Conservation (phyloP, 2,888 invertebrate genomes). For the Lucinisca nassula region DNA sequence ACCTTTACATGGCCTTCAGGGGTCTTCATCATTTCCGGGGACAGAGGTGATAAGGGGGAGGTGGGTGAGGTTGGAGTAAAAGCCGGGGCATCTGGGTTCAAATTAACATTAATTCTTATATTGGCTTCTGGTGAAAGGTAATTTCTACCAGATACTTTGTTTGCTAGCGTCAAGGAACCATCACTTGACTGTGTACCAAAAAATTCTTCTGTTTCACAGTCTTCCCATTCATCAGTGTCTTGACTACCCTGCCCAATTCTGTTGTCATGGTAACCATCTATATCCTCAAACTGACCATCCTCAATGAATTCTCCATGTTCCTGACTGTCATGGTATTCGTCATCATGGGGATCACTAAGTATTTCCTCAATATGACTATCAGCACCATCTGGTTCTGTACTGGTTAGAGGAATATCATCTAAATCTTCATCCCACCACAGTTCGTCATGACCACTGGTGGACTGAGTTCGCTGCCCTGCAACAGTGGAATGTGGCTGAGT, state of each 20-base stretch:
- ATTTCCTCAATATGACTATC: conserved; percentile 69
- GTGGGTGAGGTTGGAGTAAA: conserved; percentile 31
- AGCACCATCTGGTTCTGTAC: conserved; percentile 69
- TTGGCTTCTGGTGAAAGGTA: conserved; percentile 66
- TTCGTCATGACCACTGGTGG: conserved; percentile 68
- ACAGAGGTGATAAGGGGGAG: conserved; percentile 72
- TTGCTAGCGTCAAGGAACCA: conserved; percentile 24
- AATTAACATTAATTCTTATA: conserved; percentile 64
- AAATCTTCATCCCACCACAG: conserved; percentile 77
- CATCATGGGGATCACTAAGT: conserved; percentile 62
- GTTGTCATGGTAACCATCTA: conserved; percentile 45
- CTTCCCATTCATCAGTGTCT: conserved; percentile 81
- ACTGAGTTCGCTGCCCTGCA: conserved; percentile 52
- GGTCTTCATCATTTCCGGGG: conserved; percentile 79
- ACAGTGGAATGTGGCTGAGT: conserved; percentile 54
- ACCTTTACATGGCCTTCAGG: conserved; percentile 76
- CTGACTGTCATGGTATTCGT: conserved; percentile 65
- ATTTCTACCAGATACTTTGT: conserved; percentile 52
- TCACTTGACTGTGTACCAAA: conserved; percentile 61
- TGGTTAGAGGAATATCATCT: conserved; percentile 73
- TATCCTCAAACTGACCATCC: conserved; percentile 73
- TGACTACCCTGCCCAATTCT: conserved; percentile 61
- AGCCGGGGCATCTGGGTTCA: conserved; percentile 82
- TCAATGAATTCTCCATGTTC: conserved; percentile 67
- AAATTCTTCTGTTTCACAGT: conserved; percentile 74